These are phyloP conservation scores for Drepana falcataria DNA, from an alignment of 2,888 invertebrate genomes.

Conservation along the genomic window DNA sequence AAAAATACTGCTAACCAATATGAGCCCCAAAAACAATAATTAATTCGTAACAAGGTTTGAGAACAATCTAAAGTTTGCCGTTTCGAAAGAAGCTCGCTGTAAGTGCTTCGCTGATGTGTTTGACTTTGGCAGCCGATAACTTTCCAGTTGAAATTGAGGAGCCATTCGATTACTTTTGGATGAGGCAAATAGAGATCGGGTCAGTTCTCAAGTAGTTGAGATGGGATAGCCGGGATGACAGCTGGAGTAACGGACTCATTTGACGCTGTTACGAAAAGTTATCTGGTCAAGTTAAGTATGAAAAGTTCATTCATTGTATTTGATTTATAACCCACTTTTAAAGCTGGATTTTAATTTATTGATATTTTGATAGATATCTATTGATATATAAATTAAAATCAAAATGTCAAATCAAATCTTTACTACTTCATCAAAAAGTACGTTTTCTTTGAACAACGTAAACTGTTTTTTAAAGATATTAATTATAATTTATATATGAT, in stretches of 20 bases:
- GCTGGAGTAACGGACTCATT: neutral
- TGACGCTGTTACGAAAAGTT: neutral
- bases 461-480: too few species aligned
- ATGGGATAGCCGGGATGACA: neutral
- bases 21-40: neutral
- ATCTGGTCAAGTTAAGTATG: too few species aligned
- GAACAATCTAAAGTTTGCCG: conserved; percentile 26
- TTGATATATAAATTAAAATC: too few species aligned
- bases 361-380: too few species aligned
- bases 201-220: neutral
- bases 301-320: too few species aligned
- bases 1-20: too few species aligned
- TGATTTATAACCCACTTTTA: too few species aligned
- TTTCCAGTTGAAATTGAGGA: conserved; percentile 26
- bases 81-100: conserved; percentile 29
- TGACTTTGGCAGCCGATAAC: conserved; percentile 48
- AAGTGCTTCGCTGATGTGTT: conserved; percentile 66
- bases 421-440: too few species aligned
- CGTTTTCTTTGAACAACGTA: too few species aligned
- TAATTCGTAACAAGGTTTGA: conserved; percentile 37
- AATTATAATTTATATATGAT: too few species aligned
- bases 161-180: conserved; percentile 24
- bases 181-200: conserved; percentile 9
- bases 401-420: too few species aligned
- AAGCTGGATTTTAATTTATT: too few species aligned